Evolutionary conservation across 2,113 vertebrate species (phyloP).

Genomic region (Siniperca knerii): DNA sequence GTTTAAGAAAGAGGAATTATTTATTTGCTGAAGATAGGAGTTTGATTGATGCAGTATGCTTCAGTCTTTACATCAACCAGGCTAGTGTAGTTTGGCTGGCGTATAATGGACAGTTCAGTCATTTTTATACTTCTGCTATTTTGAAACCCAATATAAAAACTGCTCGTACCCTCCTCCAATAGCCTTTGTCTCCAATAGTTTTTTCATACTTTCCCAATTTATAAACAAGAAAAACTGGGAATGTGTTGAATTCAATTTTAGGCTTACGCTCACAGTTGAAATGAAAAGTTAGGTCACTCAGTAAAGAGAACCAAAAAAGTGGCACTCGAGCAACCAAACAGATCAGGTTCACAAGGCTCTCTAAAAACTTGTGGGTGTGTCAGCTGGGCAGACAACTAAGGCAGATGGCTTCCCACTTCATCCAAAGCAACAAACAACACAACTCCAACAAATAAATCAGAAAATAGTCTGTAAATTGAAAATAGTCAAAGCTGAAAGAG

Average conservation of each 20-base stretch:
- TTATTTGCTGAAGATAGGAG: constrained; percentile 1
- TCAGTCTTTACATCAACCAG: background rate
- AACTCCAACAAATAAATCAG: constrained; percentile 1
- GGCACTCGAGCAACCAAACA: constrained; percentile 10
- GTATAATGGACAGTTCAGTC: background rate
- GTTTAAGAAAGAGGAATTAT: constrained; percentile 13
- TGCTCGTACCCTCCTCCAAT: background rate
- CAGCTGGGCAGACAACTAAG: constrained; percentile 9
- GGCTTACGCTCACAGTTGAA: background rate
- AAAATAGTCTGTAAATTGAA: background rate
- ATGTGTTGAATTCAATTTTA: constrained; percentile 1
- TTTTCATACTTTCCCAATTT: background rate
- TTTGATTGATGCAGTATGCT: background rate
- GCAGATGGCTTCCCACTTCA: constrained; percentile 37
- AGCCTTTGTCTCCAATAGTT: background rate
- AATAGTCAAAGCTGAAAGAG: background rate
- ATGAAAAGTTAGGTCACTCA: background rate
- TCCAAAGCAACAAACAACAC: background rate
- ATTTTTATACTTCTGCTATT: background rate
- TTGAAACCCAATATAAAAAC: background rate
- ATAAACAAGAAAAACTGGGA: background rate
- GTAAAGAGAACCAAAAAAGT: constrained; percentile 12
- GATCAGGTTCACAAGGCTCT: background rate
- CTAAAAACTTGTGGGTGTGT: constrained; percentile 36
- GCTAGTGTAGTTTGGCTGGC: background rate